Evolutionary conservation across 2,888 invertebrate species (phyloP).

Genomic region (Ditylenchus weischeri): DNA sequence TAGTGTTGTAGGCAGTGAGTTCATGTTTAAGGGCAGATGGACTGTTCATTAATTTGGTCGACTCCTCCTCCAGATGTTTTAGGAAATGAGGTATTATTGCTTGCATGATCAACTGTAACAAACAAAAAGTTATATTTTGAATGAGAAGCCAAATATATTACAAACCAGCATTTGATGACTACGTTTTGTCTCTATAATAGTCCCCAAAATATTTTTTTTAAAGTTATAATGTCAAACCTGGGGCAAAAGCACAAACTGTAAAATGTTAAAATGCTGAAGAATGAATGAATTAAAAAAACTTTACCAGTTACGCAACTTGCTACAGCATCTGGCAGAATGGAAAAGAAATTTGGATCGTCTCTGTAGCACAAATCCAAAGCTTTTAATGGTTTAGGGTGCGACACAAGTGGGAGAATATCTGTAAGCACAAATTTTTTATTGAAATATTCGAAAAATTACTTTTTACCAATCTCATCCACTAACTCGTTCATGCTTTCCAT

Average conservation of each 20-base stretch:
- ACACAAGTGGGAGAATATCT: slow-evolving; percentile 43
- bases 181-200: slow-evolving; percentile 70
- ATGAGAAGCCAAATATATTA: not conserved
- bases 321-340: slow-evolving; percentile 84
- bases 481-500: slow-evolving; percentile 67
- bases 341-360: slow-evolving; percentile 94
- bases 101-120: slow-evolving; percentile 69
- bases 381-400: slow-evolving; percentile 55
- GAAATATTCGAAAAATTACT: too few relatives aligned
- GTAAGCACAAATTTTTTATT: not conserved
- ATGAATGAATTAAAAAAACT: not conserved
- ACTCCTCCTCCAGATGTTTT: slow-evolving; percentile 83
- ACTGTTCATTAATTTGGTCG: slow-evolving; percentile 68
- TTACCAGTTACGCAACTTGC: slow-evolving; percentile 77
- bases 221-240: slow-evolving; percentile 58
- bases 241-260: slow-evolving; percentile 95
- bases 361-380: slow-evolving; percentile 98
- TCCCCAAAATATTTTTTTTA: too few relatives aligned
- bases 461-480: slow-evolving; percentile 78
- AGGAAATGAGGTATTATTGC: slow-evolving; percentile 93
- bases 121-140: slow-evolving; percentile 9
- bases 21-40: slow-evolving; percentile 73
- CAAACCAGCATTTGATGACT: slow-evolving; percentile 64
- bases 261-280: not conserved
- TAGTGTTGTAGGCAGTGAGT: slow-evolving; percentile 82